These are phyloP conservation scores for Masnerella sp. DNA, from an alignment of 2,888 invertebrate genomes.

Conservation along the genomic window DNA sequence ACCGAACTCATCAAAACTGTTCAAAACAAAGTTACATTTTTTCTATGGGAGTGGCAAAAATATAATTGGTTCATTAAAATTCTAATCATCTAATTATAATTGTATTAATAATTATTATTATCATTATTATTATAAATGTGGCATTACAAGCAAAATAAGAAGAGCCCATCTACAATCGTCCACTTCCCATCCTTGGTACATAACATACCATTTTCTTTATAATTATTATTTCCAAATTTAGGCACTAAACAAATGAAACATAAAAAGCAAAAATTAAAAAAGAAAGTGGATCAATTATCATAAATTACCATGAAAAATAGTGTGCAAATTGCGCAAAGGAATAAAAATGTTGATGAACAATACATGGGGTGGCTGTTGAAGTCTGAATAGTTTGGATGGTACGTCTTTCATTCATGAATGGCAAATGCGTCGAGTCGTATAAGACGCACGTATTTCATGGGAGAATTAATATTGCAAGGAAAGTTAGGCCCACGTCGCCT, in stretches of 20 bases:
- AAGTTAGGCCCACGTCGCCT: slow-evolving; percentile 35
- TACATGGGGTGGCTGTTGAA: slow-evolving; percentile 1
- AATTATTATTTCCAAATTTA: no score
- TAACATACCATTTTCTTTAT: no score
- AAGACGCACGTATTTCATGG: slow-evolving; percentile 40
- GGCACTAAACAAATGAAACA: slow-evolving; percentile 3
- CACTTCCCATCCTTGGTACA: no score
- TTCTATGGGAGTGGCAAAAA: no score
- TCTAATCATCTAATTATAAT: no score
- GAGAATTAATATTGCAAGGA: slow-evolving; percentile 51
- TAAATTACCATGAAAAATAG: slow-evolving; percentile 24
- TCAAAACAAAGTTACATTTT: no score
- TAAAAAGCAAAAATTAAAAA: not conserved
- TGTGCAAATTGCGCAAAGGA: slow-evolving; percentile 6
- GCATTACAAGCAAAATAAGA: no score
- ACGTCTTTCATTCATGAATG: slow-evolving; percentile 46
- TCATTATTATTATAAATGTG: no score
- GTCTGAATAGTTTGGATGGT: slow-evolving; percentile 14
- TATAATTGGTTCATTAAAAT: no score
- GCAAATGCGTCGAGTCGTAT: slow-evolving; percentile 26
- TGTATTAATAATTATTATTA: no score
- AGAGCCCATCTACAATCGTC: no score
- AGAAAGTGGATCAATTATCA: slow-evolving; percentile 19
- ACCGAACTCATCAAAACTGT: no score
- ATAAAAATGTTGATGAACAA: slow-evolving; percentile 30